A percentile compares a stretch with the other conserved stretches of the same genome.
phyloP scores from a whole-genome alignment of 2,113 vertebrate species.

The Pseudopipra pipra region DNA sequence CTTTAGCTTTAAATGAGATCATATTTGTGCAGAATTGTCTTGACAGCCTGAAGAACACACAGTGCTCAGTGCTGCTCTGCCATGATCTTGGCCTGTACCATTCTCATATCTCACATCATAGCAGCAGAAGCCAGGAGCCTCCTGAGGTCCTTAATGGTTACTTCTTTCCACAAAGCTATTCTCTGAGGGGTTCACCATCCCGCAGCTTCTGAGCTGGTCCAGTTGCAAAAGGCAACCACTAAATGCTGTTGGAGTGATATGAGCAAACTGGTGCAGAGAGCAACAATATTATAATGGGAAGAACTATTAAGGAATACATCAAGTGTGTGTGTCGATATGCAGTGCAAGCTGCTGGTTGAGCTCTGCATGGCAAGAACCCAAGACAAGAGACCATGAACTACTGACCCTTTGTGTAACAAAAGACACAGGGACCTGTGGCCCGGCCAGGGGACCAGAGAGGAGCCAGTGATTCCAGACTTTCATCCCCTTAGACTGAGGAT shows the following conservation, averaged over 20 bases:
- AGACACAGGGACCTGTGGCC: too few relatives aligned
- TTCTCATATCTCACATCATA: not conserved
- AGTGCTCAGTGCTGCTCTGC: not conserved
- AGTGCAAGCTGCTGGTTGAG: not conserved
- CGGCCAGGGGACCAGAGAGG: not conserved
- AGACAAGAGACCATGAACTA: not conserved
- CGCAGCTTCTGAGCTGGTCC: rapidly evolving
- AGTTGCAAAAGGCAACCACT: rapidly evolving
- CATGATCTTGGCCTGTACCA: rapidly evolving
- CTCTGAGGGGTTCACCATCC: not conserved
- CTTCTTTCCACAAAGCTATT: not conserved
- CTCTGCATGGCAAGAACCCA: not conserved
- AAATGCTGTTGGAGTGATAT: not conserved
- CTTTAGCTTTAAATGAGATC: not conserved
- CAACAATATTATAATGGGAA: not conserved
- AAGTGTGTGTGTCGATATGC: too few relatives aligned
- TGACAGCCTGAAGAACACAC: not conserved
- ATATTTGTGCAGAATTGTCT: not conserved
- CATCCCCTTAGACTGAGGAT: not conserved
- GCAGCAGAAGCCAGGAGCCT: not conserved
- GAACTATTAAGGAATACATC: too few relatives aligned
- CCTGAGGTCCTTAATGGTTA: not conserved
- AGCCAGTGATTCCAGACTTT: not conserved
- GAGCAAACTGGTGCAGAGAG: not conserved
- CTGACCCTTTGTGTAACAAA: not conserved